Conservation (phyloP, 2,113 vertebrate genomes). For the Microtus richardsoni region DNA sequence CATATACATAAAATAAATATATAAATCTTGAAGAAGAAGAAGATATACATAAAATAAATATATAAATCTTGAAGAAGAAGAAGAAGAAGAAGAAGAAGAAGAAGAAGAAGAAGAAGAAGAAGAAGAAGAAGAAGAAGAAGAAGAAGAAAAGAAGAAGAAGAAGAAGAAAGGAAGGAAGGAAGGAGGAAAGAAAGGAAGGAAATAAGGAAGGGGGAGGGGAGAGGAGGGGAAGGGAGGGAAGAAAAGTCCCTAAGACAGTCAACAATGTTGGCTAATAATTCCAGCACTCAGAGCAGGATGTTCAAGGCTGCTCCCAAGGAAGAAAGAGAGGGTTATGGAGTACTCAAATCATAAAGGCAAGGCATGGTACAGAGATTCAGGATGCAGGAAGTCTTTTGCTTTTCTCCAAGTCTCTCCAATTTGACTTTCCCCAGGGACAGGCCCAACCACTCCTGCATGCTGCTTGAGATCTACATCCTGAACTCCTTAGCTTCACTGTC, state of each 20-base stretch:
- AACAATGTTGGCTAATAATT: not conserved
- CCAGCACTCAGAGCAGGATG: not conserved
- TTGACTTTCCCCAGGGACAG: not conserved
- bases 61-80: too few species aligned
- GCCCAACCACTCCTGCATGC: not conserved
- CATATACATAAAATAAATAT: too few species aligned
- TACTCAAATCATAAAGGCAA: not conserved
- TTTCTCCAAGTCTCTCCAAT: not conserved
- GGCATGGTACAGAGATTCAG: not conserved
- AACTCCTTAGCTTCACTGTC: not conserved
- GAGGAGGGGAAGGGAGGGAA: too few species aligned
- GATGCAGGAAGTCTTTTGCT: not conserved
- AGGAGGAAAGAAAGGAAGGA: too few species aligned
- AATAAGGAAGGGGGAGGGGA: too few species aligned
- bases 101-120: too few species aligned
- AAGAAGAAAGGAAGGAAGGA: too few species aligned
- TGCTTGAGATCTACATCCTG: not conserved
- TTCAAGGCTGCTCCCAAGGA: not conserved
- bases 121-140: too few species aligned
- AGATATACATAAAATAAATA: too few species aligned
- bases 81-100: too few species aligned
- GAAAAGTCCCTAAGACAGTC: not conserved
- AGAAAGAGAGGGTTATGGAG: not conserved
- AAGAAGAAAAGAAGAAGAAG: accelerated
- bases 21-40: too few species aligned